Evolutionary conservation across 2,797 vertebrate genomes (phyloP).

Genomic region (Catostomus latipinnis): DNA sequence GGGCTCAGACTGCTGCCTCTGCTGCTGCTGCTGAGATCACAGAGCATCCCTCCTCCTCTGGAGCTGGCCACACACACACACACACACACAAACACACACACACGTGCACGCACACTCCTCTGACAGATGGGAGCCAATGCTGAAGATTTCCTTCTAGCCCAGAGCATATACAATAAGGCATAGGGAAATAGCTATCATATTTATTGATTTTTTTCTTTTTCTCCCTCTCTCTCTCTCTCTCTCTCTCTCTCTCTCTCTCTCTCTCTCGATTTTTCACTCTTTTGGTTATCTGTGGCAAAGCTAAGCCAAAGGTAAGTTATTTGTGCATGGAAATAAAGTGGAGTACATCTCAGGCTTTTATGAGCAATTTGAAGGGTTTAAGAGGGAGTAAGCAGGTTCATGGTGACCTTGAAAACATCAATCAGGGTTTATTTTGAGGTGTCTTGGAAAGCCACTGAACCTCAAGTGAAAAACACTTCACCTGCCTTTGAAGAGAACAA

Average conservation of each 20-base stretch:
- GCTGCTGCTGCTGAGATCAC: constrained; percentile 46
- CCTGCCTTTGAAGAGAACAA: neutral
- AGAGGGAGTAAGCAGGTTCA: constrained; percentile 18
- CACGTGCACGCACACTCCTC: constrained; percentile 7
- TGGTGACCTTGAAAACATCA: constrained; percentile 18
- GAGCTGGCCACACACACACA: constrained; percentile 41
- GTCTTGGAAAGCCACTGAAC: constrained; percentile 3
- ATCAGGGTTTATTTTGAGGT: constrained; percentile 21
- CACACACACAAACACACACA: constrained; percentile 21
- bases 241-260: no score
- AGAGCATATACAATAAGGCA: neutral
- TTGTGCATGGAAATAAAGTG: constrained; percentile 40
- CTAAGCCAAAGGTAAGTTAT: neutral
- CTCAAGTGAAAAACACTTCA: neutral
- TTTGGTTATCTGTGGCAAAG: constrained; percentile 8
- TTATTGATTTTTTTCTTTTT: neutral
- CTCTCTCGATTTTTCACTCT: neutral
- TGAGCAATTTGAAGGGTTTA: constrained; percentile 24
- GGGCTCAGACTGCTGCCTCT: constrained; percentile 45
- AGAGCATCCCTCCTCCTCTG: constrained; percentile 57
- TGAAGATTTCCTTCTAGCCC: neutral
- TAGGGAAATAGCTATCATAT: neutral
- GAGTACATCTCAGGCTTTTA: constrained; percentile 1
- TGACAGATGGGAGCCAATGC: neutral
- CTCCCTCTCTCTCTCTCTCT: no score